Percentiles rank a stretch among this genome's conserved stretches.
Evolutionary conservation across 2,888 invertebrate genomes (phyloP).

Genomic region (Epinotia brunnichana): DNA sequence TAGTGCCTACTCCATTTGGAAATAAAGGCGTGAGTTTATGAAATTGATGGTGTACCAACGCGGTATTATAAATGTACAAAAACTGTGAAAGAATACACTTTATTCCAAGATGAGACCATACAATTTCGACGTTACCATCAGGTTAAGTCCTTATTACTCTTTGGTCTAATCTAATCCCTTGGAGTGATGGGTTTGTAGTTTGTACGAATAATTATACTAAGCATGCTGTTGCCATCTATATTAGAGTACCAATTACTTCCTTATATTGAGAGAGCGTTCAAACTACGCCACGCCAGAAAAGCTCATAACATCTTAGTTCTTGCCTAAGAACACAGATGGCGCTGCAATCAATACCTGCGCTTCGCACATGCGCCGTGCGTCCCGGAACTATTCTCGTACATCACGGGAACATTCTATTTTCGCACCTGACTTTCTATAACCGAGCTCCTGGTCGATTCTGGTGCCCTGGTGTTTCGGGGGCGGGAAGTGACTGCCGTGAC

Average conservation of each 20-base stretch:
- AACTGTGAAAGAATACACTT: no score
- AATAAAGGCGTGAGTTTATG: no score
- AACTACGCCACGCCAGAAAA: not conserved
- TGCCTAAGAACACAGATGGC: conserved; percentile 47
- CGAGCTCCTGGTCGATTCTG: conserved; percentile 61
- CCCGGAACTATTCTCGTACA: conserved; percentile 64
- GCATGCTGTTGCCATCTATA: conserved; percentile 22
- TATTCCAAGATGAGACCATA: no score
- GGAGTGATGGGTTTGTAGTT: no score
- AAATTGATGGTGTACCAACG: no score
- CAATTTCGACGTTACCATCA: no score
- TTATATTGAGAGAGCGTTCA: not conserved
- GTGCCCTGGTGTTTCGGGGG: conserved; percentile 73
- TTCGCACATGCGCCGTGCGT: conserved; percentile 48
- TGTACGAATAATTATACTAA: not conserved
- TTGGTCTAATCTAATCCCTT: no score
- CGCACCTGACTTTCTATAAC: conserved; percentile 59
- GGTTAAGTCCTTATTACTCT: no score
- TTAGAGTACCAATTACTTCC: not conserved
- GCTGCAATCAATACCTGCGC: conserved; percentile 55
- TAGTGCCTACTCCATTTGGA: no score
- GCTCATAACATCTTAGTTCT: conserved; percentile 14
- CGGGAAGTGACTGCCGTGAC: conserved; percentile 76
- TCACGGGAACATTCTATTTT: conserved; percentile 76
- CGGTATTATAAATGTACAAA: no score